Conservation (phyloP, 2,888 invertebrate species). For the Sabatieria punctata region DNA sequence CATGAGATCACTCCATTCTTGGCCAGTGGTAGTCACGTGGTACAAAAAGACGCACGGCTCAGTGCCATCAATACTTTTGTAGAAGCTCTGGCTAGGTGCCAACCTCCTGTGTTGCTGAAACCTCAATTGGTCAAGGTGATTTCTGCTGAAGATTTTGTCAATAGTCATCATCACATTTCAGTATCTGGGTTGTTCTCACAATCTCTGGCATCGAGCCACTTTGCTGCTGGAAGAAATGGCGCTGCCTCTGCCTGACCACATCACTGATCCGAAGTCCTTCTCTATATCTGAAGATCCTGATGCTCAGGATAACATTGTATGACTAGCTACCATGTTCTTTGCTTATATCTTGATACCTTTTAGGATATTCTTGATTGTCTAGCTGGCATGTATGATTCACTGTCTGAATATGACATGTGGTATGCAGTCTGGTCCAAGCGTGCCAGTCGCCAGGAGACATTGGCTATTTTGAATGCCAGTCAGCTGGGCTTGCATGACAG, state of each 20-base stretch:
- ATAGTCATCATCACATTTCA: conserved; percentile 40
- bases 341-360: conserved; percentile 9
- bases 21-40: conserved; percentile 44
- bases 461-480: neutral
- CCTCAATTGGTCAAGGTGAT: conserved; percentile 47
- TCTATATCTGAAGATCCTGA: too few relatives aligned
- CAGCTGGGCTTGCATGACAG: conserved; percentile 9
- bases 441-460: conserved; percentile 72
- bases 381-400: conserved; percentile 71
- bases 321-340: too few relatives aligned
- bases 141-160: neutral
- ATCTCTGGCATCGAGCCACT: conserved; percentile 89
- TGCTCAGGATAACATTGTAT: too few relatives aligned
- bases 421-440: conserved; percentile 85
- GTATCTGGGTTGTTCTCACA: conserved; percentile 82
- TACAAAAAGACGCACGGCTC: neutral
- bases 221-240: conserved; percentile 58
- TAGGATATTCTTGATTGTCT: conserved; percentile 42
- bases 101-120: conserved; percentile 63
- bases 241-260: too few relatives aligned
- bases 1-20: conserved; percentile 57
- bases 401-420: conserved; percentile 92
- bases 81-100: conserved; percentile 68
- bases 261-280: too few relatives aligned
- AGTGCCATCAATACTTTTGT: conserved; percentile 83